Evolutionary conservation across 64 coral and sea anemone species (phyloP).

Genomic region (Pocillopora verrucosa): DNA sequence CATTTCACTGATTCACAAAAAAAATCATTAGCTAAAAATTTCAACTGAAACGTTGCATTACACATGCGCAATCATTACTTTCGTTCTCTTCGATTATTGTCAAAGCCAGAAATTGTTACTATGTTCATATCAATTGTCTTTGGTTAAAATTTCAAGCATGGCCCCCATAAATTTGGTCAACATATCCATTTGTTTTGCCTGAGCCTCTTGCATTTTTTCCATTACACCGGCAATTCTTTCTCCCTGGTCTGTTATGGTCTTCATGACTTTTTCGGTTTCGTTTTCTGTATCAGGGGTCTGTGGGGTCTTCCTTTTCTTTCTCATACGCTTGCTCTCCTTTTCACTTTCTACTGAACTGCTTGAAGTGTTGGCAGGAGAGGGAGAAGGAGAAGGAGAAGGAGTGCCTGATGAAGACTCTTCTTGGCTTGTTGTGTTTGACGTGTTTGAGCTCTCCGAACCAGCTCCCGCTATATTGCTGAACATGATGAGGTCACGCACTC

Average conservation of each 20-base stretch:
- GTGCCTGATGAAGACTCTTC: slow-evolving; percentile 23
- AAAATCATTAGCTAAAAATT: neutral
- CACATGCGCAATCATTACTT: slow-evolving; percentile 14
- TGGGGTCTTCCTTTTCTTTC: slow-evolving; percentile 59
- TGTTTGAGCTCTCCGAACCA: slow-evolving; percentile 24
- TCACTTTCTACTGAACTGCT: slow-evolving; percentile 21
- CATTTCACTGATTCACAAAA: neutral
- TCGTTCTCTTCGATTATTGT: neutral
- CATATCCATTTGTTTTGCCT: slow-evolving; percentile 28
- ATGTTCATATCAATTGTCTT: slow-evolving; percentile 30
- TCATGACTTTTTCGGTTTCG: neutral
- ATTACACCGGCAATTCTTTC: neutral
- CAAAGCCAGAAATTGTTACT: slow-evolving; percentile 19
- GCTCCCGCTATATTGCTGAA: slow-evolving; percentile 31
- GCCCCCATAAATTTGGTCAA: slow-evolving; percentile 52
- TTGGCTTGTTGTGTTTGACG: neutral
- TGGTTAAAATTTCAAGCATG: slow-evolving; percentile 31
- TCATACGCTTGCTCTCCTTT: slow-evolving; percentile 28
- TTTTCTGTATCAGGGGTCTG: neutral
- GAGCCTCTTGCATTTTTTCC: slow-evolving; percentile 11
- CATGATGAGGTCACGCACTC: slow-evolving; percentile 63
- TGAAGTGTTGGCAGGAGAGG: neutral
- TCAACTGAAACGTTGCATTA: slow-evolving; percentile 15
- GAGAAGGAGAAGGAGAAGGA: neutral
- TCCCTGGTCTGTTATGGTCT: slow-evolving; percentile 22